Conservation (phyloP, 1,140 invertebrate genomes). For the Drosophila melanica region DNA sequence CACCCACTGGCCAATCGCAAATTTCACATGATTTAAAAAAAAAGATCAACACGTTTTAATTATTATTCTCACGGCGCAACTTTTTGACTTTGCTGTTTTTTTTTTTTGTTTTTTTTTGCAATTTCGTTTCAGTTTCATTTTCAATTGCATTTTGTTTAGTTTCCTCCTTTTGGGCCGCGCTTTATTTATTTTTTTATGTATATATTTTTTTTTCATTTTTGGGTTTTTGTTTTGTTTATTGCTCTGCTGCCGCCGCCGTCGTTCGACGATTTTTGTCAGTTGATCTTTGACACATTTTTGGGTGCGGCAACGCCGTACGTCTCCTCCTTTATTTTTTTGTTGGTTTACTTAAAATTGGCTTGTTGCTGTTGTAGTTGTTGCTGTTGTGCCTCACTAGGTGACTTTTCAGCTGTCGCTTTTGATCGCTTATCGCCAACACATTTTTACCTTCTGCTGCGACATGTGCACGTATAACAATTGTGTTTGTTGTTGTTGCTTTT, state of each 20-base stretch:
- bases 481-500: conserved; percentile 29
- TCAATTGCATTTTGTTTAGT: conserved; percentile 69
- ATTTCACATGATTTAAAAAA: conserved; percentile 59
- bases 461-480: conserved; percentile 73
- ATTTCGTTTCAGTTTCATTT: conserved; percentile 66
- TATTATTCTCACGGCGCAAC: conserved; percentile 73
- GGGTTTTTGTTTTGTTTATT: conserved; percentile 64
- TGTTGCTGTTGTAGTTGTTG: conserved; percentile 35
- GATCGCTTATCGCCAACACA: conserved; percentile 64
- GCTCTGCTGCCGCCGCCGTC: conserved; percentile 30
- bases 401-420: conserved; percentile 67
- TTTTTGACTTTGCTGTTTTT: conserved; percentile 17
- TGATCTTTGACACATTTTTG: conserved; percentile 80
- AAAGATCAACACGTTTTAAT: conserved; percentile 46
- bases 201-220: conserved; percentile 23
- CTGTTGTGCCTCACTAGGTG: conserved; percentile 61
- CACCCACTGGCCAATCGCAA: conserved; percentile 43
- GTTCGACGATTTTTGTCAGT: conserved; percentile 78
- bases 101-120: conserved; percentile 33
- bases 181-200: conserved; percentile 16
- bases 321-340: conserved; percentile 26
- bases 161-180: conserved; percentile 46
- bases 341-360: conserved; percentile 50
- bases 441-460: conserved; percentile 53
- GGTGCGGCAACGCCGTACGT: conserved; percentile 59